Evolutionary conservation across 2,113 vertebrate genomes (phyloP), one percentile per base, ranked within the genome.

Genomic region (Mohoua ochrocephala): DNA sequence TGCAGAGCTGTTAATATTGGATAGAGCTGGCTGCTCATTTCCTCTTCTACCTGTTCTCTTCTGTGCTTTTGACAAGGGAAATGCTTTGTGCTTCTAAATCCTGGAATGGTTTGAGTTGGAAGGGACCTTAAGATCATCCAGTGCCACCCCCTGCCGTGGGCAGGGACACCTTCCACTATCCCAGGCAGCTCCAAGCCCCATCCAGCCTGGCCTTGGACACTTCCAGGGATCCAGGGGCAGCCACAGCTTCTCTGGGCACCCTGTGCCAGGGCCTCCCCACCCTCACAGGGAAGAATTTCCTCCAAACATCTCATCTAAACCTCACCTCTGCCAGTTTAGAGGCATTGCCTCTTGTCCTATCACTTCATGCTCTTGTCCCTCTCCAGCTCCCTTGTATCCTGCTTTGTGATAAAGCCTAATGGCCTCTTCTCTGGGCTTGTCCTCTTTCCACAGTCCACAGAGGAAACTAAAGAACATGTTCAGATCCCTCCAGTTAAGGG

Each of bases 1-100:
- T 89, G 68, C 79, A 85, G 50, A 88, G 76, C 57, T 94, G 88
- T 88, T 96, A 88, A 50, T 80, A 45, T 10, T 41, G 82, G 59
- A 42, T 11, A 26, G 35, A 90, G 28, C 69, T 92, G 86, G 64
- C 69, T 84, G 68, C 47, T 92, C 39, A 15, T 81, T 96, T 96
- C 71, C 64, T 92, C 47, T 91, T 47, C 76, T 83, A 50, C 50
- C 60, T 74, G 24, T 30, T 81, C 13, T 50, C 64, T 56, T 77
- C 39, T 50, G 50, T 63, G 68, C 56, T 78, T 79, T 45, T 81
- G 91, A 42, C 50, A 37, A 47, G 59, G 92, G 28, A 57, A 87
- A 53, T 14, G 6, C 16, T 82, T 75, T 37, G 9, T 70, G 21
- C 42, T 49, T 33, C 47, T 74, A 15, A 63, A 70, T 49, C 71